Base-by-base conservation (phyloP, 2,888 invertebrate species). In the Exocentrus adspersus region DNA sequence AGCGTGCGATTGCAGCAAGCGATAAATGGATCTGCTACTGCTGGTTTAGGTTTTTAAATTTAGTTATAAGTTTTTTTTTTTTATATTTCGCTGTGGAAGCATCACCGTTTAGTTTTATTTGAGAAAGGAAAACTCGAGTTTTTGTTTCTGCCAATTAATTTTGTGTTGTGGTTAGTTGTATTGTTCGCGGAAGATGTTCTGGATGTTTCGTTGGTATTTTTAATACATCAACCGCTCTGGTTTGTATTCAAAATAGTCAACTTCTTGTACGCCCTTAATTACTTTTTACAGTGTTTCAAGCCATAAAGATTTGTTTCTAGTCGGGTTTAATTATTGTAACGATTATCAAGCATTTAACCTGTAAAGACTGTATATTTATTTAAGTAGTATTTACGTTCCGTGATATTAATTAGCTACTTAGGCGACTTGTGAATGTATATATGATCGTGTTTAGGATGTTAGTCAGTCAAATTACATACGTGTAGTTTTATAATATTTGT, bases 401-500 rank as follows among this genome's bases (percentile, higher is more conserved):
- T 72, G 73, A 72, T 73, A 73, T 66, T 68, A 64, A 57, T 59
- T 72, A 72, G 67, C 58, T 53, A 32, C 45, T 53, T 67, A 68
- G 61, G 59, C 28, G 50, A 64, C 37, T 24, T 37, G 58, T 62
- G 57, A 64, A 62, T 61, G 67, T 71, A 68, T 69, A 68, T 68
- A 72, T 67, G 3, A 64, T 37, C 60, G 58, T 62, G 32, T 51
- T 58, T 42, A 63, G 61, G 57, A 65, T 61, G 59, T 65, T 68
- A 62, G 57, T 51, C 62, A 46, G 59, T 60, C 67, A 63, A 59
- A 57, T 62, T 65, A 69, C 68, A 60, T n/a, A n/a, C n/a, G 46
- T 19, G 64, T 72, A 72, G 70, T 71, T 73, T 72, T 71, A 57
- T 71, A 72, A 72, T 64, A 67, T 72, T 72, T 72, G 71, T 71